These are phyloP conservation scores for Solea solea DNA, from an alignment of 2,113 vertebrate species.

Conservation along the genomic window DNA sequence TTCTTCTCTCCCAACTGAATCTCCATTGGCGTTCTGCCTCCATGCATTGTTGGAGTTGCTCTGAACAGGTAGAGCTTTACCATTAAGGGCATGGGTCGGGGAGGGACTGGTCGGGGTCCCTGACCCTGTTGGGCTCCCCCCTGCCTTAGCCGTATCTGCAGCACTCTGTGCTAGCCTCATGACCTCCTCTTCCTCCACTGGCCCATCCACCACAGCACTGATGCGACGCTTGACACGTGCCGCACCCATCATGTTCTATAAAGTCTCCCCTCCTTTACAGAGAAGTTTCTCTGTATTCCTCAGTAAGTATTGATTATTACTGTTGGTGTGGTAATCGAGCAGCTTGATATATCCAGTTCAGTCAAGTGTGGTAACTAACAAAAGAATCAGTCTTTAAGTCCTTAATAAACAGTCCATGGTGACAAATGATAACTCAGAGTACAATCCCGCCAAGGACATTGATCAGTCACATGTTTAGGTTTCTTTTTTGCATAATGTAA, in stretches of 20 bases:
- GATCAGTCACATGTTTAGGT: constrained; percentile 34
- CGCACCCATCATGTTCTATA: constrained; percentile 73
- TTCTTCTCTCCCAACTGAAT: constrained; percentile 51
- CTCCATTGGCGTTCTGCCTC: constrained; percentile 62
- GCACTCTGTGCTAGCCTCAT: constrained; percentile 82
- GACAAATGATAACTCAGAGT: constrained; percentile 17
- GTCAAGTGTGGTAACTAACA: constrained; percentile 3
- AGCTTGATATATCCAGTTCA: constrained; percentile 9
- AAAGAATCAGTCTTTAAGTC: constrained; percentile 25
- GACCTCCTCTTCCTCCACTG: constrained; percentile 83
- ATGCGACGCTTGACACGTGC: constrained; percentile 84
- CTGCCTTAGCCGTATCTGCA: constrained; percentile 68
- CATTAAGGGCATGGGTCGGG: constrained; percentile 72
- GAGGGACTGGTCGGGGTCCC: constrained; percentile 61
- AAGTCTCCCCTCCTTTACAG: constrained; percentile 4
- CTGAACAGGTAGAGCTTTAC: constrained; percentile 71
- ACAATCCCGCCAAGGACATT: constrained; percentile 25
- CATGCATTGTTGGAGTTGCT: constrained; percentile 66
- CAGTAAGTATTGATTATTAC: constrained; percentile 26
- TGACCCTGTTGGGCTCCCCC: constrained; percentile 59
- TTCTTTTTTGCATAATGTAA: constrained; percentile 18
- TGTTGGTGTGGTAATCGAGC: constrained; percentile 4
- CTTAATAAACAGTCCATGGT: constrained; percentile 28
- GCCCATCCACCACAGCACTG: constrained; percentile 82
- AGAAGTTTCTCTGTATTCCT: constrained; percentile 12